A percentile compares a stretch with the other conserved stretches of the same genome.
phyloP scores from a whole-genome alignment of 2,113 vertebrate genomes.

The Podilymbus podiceps region DNA sequence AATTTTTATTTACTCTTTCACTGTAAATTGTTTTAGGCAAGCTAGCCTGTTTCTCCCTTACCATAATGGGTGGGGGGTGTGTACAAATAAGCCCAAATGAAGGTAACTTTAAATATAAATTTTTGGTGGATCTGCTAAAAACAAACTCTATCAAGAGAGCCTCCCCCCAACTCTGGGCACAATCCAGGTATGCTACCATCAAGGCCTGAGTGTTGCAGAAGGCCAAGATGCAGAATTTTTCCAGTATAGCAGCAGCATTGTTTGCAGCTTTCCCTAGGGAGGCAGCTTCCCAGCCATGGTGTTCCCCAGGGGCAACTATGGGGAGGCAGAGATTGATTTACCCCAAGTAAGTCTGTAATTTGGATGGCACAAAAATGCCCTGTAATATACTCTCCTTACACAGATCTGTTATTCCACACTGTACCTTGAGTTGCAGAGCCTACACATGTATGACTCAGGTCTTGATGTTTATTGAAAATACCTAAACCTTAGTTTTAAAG shows the following conservation, averaged over 20 bases:
- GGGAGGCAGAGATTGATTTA: neutral
- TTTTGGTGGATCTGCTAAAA: neutral
- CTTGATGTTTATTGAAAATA: neutral
- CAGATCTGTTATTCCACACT: neutral
- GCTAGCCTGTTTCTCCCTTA: neutral
- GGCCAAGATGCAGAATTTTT: neutral
- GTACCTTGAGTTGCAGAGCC: neutral
- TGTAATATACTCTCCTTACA: neutral
- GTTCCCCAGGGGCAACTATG: neutral
- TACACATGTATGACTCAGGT: neutral
- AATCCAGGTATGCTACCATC: neutral
- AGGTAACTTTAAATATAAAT: neutral
- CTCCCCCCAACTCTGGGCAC: neutral
- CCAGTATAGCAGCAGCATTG: neutral
- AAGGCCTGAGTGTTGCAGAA: neutral
- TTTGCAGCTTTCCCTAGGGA: no score
- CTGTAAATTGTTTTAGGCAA: neutral
- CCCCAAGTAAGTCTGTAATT: neutral
- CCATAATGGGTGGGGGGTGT: accelerated
- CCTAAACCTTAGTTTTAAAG: neutral
- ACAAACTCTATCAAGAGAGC: neutral
- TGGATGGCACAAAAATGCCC: neutral
- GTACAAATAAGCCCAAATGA: neutral
- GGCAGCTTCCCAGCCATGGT: neutral
- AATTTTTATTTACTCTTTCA: neutral